Evolutionary conservation across 2,113 vertebrate species (phyloP).

Genomic region (Pelusios castaneus): DNA sequence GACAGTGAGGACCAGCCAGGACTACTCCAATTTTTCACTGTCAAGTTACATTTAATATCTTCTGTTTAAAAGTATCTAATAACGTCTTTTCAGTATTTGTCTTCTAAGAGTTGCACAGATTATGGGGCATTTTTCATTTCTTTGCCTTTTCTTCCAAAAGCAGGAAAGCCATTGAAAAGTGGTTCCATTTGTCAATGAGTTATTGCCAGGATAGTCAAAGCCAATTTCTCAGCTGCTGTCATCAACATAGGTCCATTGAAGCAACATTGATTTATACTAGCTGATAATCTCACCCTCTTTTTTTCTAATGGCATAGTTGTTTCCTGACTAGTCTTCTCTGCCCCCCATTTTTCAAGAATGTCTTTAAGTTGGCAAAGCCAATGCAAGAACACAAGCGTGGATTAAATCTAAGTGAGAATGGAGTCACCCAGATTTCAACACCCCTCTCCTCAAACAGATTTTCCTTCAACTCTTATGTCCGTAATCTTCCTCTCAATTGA

Average conservation of each 20-base stretch:
- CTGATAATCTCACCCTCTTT: constrained; percentile 42
- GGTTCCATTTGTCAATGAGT: not conserved
- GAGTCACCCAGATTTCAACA: not conserved
- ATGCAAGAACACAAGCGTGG: not conserved
- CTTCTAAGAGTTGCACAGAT: not conserved
- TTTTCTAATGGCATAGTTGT: constrained; percentile 49
- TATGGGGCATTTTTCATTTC: rapidly evolving
- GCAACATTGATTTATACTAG: constrained; percentile 32
- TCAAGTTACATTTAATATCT: not conserved
- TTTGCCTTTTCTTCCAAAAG: not conserved
- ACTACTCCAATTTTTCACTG: not conserved
- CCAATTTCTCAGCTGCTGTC: not conserved
- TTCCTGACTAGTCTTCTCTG: not conserved
- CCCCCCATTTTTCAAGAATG: not conserved
- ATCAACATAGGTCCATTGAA: constrained; percentile 9
- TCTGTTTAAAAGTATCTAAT: not conserved
- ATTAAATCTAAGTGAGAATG: not conserved
- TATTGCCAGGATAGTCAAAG: not conserved
- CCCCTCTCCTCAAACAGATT: not conserved
- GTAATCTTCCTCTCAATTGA: constrained; percentile 3
- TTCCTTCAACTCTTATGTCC: not conserved
- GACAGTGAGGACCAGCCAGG: not conserved
- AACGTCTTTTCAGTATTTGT: not conserved
- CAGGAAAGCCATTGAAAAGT: not conserved
- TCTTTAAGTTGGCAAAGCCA: not conserved